These are phyloP conservation scores for Choloepus hoffmanni DNA, from an alignment of 2,113 vertebrate genomes.

Conservation along the genomic window DNA sequence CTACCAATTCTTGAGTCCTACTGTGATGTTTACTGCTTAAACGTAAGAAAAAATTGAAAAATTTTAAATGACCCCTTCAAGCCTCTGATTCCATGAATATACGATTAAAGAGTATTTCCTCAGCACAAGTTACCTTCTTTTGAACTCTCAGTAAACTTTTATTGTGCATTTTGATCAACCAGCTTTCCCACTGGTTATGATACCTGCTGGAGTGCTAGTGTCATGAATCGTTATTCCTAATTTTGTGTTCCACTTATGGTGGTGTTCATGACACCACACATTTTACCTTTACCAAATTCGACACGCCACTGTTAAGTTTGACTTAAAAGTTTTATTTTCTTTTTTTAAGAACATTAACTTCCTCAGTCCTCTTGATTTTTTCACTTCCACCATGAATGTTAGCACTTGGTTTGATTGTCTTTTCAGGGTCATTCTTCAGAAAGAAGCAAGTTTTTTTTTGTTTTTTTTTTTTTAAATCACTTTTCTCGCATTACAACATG, in stretches of 20 bases:
- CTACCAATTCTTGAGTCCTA: not conserved
- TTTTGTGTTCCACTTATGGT: not conserved
- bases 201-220: not conserved
- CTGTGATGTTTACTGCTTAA: not conserved
- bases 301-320: not conserved
- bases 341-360: not conserved
- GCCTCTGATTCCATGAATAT: not conserved
- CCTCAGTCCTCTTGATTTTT: not conserved
- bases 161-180: not conserved
- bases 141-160: not conserved
- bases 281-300: not conserved
- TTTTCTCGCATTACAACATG: not conserved
- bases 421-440: conserved; percentile 5
- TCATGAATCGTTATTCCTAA: not conserved
- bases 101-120: not conserved
- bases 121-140: not conserved
- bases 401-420: not conserved
- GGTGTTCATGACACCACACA: not conserved
- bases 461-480: no score
- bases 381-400: not conserved
- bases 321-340: not conserved
- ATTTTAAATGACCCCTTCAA: not conserved
- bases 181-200: not conserved
- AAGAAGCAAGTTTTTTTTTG: not conserved
- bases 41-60: not conserved